Evolutionary conservation across 1,140 invertebrate genomes (phyloP), one percentile per base, ranked within the genome.

Genomic region (Ylistrum balloti): DNA sequence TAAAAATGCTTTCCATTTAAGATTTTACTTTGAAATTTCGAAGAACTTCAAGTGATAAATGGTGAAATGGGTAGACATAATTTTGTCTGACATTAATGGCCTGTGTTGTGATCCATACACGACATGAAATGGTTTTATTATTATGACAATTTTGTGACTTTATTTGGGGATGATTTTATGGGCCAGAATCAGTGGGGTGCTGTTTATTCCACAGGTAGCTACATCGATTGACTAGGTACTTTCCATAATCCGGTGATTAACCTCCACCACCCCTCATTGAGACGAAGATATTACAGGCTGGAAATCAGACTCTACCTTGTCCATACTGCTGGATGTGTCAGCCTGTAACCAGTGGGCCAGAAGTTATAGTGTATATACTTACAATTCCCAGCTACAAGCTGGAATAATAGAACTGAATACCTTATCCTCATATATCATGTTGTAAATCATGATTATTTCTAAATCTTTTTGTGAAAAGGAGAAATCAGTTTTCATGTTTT

Each of bases 351-450:
- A 86, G 0, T 89, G 85, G 86, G 45, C 89, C 86, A 48, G 86
- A 89, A 89, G 89, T 86, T 89, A 89, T 41, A 85, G 85, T 86
- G 86, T 86, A 89, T 89, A 89, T 45, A 89, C 89, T 48, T 41
- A 35, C n/a, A 45, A 89, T 86, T 22, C 41, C 35, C 41, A 89
- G 85, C 85, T 45, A 33, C 56, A 45, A 41, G 85, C 85, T 48
- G n/a, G 5, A 22, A 89, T 35, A 86, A 89, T 45, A 41, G 38
- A 45, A 86, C 22, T 45, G 89, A 45, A 89, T 89, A 89, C n/a
- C 38, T 89, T 89, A 89, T 89, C 89, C 85, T 89, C 33, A 86
- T 35, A 86, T 35, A 86, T 33, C 48, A 88, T 45, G 88, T 88
- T 88, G 33, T 74, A 85, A 85, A 85, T 74, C 56, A 74, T 74